Evolutionary conservation across 2,888 invertebrate species (phyloP).

Genomic region (Macaria notata): DNA sequence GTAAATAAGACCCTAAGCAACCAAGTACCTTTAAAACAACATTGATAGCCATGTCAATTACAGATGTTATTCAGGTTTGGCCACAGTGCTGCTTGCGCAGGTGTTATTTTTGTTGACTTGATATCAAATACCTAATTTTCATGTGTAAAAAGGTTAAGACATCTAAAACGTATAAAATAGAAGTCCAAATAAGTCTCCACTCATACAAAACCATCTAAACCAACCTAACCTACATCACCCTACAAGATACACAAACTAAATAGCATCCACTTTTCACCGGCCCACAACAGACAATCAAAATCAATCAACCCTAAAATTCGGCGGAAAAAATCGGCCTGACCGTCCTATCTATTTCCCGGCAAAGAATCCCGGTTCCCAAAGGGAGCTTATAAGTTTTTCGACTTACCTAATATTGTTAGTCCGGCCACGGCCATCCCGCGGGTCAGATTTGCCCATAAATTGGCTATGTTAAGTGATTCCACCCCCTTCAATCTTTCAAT

Average conservation of each 20-base stretch:
- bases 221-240: not conserved
- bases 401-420: slow-evolving; percentile 75
- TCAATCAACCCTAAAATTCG: slow-evolving; percentile 35
- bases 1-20: too few species aligned
- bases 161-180: too few species aligned
- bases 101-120: too few species aligned
- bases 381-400: slow-evolving; percentile 68
- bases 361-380: slow-evolving; percentile 50
- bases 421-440: slow-evolving; percentile 73
- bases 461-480: slow-evolving; percentile 75
- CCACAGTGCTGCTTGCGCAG: too few species aligned
- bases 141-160: too few species aligned
- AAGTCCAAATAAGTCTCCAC: too few species aligned
- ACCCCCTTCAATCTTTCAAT: slow-evolving; percentile 80
- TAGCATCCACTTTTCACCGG: slow-evolving; percentile 22
- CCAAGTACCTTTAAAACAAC: too few species aligned
- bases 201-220: too few species aligned
- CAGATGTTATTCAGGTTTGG: too few species aligned
- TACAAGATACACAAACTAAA: slow-evolving; percentile 11
- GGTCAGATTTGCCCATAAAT: slow-evolving; percentile 78
- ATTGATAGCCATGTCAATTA: too few species aligned
- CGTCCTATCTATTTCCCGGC: slow-evolving; percentile 42
- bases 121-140: too few species aligned
- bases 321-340: slow-evolving; percentile 29
- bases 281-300: slow-evolving; percentile 25